phyloP scores from a whole-genome alignment of 2,113 vertebrate genomes.

The Lutjanus erythropterus region DNA sequence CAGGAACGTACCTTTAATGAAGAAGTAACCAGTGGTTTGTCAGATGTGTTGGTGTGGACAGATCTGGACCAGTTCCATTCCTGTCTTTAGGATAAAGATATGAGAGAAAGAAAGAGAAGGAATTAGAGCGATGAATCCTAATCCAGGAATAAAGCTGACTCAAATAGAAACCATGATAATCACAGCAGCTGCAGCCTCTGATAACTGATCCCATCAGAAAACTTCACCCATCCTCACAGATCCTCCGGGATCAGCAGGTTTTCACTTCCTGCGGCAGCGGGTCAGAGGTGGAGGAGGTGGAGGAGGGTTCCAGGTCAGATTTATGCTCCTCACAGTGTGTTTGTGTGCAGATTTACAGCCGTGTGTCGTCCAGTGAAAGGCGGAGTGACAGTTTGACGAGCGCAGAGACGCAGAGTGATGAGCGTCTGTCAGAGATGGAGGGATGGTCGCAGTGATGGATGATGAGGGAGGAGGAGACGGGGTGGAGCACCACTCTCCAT shows the following conservation, averaged over 20 bases:
- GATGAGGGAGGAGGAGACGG: background rate
- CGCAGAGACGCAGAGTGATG: conserved; percentile 19
- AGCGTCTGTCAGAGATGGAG: too few species aligned
- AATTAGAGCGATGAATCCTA: too few species aligned
- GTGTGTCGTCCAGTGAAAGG: background rate
- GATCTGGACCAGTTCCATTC: too few species aligned
- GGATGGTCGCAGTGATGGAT: conserved; percentile 11
- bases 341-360: conserved; percentile 13
- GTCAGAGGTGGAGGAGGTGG: too few species aligned
- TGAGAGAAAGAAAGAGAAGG: too few species aligned
- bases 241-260: conserved; percentile 16
- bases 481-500: background rate
- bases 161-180: background rate
- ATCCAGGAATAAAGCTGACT: background rate
- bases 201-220: background rate
- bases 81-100: too few species aligned
- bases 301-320: background rate
- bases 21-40: too few species aligned
- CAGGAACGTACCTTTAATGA: too few species aligned
- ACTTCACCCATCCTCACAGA: too few species aligned
- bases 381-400: conserved; percentile 44
- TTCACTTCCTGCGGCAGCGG: background rate
- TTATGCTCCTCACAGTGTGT: background rate
- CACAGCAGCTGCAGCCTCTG: background rate
- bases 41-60: too few species aligned